Evolutionary conservation across 2,888 invertebrate species (phyloP), one percentile per base, ranked within the genome.

Genomic region (Eupithecia vulgata): DNA sequence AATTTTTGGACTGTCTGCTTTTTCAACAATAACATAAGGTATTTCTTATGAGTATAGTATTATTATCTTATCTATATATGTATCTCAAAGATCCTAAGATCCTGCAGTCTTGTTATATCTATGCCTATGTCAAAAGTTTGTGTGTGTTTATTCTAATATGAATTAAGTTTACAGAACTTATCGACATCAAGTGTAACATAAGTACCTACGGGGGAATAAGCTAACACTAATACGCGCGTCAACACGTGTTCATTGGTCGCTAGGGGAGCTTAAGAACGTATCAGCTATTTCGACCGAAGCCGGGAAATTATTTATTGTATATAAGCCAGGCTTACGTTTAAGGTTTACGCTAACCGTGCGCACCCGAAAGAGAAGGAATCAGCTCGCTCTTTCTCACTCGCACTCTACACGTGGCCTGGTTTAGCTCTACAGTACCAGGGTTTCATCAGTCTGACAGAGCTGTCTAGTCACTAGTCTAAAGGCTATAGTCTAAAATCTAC

Each of bases 181-280:
- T 30, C 30, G 30, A 30, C 30, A 30, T 30, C 30, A 30, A 30
- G 30, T 30, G 30, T 30, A 30, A 30, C 30, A 3, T 30, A 30
- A 3, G 30, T 30, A 30, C 30, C 30, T 30, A 30, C 30, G 30
- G 30, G 30, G 30, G 30, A 30, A 30, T 30, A 30, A 30, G 4
- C 30, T 3, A 30, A 30, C 4, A 30, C 30, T 3, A 4, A 30
- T 30, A n/a, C 65, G 25, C 65, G 42, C 42, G 72, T 65, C 72
- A 59, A 72, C 68, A 72, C 72, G 72, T 68, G 72, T 57, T 66
- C 57, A 72, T 45, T 65, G 68, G 21, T 59, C 45, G 15, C 35
- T 8, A 21, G 45, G 25, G 72, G 34, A 59, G 72, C 68, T 68
- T 72, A 72, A 25, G 17, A n/a, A 17, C 12, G 25, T 57, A 30